Percentiles rank a stretch among this genome's conserved stretches.
Conservation (phyloP, 2,113 vertebrate species). For the Lota lota region DNA sequence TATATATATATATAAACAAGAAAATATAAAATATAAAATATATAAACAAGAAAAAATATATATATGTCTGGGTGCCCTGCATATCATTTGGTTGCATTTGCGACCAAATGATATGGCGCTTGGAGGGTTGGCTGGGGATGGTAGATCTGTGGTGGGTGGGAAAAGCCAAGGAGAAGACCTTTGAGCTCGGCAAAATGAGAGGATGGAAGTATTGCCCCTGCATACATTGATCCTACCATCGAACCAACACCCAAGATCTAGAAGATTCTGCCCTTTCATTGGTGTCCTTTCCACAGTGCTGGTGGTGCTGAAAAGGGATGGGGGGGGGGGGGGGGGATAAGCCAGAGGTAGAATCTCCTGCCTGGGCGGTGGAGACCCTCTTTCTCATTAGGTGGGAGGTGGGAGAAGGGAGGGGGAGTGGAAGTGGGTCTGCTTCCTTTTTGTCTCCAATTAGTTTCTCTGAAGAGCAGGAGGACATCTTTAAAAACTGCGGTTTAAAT, state of each 20-base stretch:
- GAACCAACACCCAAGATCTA: no score
- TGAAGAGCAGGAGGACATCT: constrained; percentile 62
- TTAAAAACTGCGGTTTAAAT: constrained; percentile 72
- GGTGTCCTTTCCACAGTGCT: no score
- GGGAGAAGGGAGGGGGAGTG: not conserved
- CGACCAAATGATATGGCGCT: no score
- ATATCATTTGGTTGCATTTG: no score
- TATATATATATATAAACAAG: no score
- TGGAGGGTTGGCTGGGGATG: not conserved
- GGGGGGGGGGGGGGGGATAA: constrained; percentile 29
- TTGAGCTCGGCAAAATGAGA: not conserved
- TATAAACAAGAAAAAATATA: no score
- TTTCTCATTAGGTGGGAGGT: constrained; percentile 63
- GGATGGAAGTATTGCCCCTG: not conserved
- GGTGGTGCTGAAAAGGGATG: no score
- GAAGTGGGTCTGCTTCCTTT: constrained; percentile 58
- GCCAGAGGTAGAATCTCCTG: constrained; percentile 51
- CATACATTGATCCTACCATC: no score
- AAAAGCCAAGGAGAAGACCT: not conserved
- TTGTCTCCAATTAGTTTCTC: constrained; percentile 78
- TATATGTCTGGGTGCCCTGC: no score
- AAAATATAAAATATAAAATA: no score
- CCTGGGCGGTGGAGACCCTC: constrained; percentile 49
- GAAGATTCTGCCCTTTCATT: no score
- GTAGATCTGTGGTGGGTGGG: not conserved